Percentiles rank a stretch among this genome's conserved stretches.
Conservation (phyloP, 2,797 vertebrate genomes). For the Rhinichthys osculus region DNA sequence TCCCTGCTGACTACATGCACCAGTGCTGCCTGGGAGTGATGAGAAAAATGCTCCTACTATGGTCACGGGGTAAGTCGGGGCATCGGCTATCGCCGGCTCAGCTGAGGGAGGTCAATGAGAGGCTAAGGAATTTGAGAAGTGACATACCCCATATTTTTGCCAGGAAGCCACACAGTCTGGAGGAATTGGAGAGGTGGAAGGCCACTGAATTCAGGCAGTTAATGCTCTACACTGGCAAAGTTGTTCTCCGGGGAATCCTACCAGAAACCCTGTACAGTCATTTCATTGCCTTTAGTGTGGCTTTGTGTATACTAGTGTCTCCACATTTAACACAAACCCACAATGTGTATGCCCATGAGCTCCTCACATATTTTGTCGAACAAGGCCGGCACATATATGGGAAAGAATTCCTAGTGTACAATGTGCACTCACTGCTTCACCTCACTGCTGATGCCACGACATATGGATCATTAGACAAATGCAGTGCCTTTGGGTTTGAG, state of each 20-base stretch:
- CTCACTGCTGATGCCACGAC: too few relatives aligned
- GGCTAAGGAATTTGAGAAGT: neutral
- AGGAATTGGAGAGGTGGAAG: neutral
- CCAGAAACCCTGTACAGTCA: slow-evolving; percentile 29
- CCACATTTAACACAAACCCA: slow-evolving; percentile 30
- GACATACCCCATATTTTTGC: neutral
- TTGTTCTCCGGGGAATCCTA: slow-evolving; percentile 37
- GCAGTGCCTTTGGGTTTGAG: too few relatives aligned
- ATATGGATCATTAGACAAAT: too few relatives aligned
- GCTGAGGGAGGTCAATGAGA: slow-evolving; percentile 16
- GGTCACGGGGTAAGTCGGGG: slow-evolving; percentile 6
- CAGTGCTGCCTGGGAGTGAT: slow-evolving; percentile 11
- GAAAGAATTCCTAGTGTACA: neutral
- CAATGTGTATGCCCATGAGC: slow-evolving; percentile 30
- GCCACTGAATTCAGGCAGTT: slow-evolving; percentile 37
- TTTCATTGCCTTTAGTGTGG: slow-evolving; percentile 46
- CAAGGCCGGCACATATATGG: neutral
- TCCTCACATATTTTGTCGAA: slow-evolving; percentile 38
- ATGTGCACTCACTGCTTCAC: too few relatives aligned
- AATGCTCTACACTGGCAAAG: slow-evolving; percentile 44
- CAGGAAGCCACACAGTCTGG: neutral
- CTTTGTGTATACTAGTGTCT: slow-evolving; percentile 33
- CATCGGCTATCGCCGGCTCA: neutral
- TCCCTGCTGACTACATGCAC: slow-evolving; percentile 16
- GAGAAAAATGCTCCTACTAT: slow-evolving; percentile 2